Conservation (phyloP, 2,113 vertebrate genomes). For the Cavia porcellus region DNA sequence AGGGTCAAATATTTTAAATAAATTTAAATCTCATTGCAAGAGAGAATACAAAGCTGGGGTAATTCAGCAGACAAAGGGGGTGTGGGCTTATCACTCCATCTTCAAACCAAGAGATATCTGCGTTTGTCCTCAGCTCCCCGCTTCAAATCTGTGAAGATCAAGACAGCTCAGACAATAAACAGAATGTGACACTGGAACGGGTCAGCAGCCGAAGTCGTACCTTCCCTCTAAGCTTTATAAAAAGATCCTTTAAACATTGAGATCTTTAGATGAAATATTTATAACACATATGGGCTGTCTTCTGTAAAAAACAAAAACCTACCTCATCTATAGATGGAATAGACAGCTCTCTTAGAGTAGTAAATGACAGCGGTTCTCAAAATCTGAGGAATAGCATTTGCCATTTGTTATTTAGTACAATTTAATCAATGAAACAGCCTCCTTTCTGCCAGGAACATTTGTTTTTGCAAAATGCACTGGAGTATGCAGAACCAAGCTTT, state of each 20-base stretch:
- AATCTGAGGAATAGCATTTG: neutral
- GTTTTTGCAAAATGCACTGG: neutral
- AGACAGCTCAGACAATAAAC: constrained; percentile 45
- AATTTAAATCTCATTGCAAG: constrained; percentile 51
- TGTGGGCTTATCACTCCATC: constrained; percentile 9
- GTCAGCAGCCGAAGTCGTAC: neutral
- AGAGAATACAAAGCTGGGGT: neutral
- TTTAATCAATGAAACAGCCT: neutral
- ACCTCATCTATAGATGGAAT: constrained; percentile 15
- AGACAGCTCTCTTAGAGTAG: neutral
- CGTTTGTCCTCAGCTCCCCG: constrained; percentile 49
- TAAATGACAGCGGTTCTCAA: neutral
- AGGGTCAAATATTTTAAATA: constrained; percentile 76
- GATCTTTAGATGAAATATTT: constrained; percentile 48
- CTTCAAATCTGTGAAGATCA: constrained; percentile 29
- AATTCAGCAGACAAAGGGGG: neutral
- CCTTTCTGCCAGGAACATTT: neutral
- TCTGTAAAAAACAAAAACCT: neutral
- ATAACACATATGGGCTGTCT: neutral
- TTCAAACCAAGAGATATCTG: constrained; percentile 24
- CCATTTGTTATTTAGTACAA: constrained; percentile 39
- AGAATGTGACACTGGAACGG: neutral
- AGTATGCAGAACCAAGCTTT: neutral
- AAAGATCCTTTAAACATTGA: neutral
- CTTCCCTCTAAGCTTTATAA: neutral